Conservation (phyloP, 2,888 invertebrate species). For the Dorcus hopei region DNA sequence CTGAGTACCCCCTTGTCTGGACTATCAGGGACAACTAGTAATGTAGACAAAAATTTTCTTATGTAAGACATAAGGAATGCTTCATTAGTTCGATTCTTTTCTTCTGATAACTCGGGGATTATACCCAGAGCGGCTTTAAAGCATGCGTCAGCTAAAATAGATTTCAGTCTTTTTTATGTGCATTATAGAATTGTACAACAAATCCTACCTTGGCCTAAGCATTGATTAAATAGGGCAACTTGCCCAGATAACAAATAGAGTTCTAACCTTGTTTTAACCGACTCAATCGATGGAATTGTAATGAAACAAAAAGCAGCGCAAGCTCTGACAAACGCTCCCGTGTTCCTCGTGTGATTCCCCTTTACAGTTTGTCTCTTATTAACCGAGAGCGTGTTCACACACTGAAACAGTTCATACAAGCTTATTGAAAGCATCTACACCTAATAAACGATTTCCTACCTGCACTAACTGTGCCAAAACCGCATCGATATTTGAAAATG, state of each 20-base stretch:
- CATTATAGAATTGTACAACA: neutral
- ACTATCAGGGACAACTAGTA: conserved; percentile 84
- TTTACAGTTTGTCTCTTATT: conserved; percentile 65
- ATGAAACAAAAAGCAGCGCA: conserved; percentile 95
- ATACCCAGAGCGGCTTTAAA: conserved; percentile 84
- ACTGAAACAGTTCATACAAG: conserved; percentile 51
- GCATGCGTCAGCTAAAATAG: conserved; percentile 80
- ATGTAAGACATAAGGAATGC: conserved; percentile 67
- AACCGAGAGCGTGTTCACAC: conserved; percentile 77
- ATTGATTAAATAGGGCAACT: conserved; percentile 84
- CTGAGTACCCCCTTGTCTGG: conserved; percentile 85
- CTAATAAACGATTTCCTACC: conserved; percentile 47
- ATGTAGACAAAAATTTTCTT: conserved; percentile 75
- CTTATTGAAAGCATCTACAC: neutral
- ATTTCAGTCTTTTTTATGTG: neutral
- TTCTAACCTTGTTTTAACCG: conserved; percentile 73
- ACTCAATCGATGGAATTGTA: conserved; percentile 91
- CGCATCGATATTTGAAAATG: conserved; percentile 86
- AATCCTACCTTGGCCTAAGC: conserved; percentile 79
- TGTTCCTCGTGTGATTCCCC: conserved; percentile 74
- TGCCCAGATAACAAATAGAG: conserved; percentile 86
- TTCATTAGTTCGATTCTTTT: conserved; percentile 71
- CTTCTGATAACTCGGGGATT: conserved; percentile 75
- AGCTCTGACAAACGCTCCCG: conserved; percentile 84
- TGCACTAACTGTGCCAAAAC: conserved; percentile 85